These are phyloP conservation scores for Drosophila mimetica DNA, from an alignment of 2,888 invertebrate genomes.

Conservation along the genomic window DNA sequence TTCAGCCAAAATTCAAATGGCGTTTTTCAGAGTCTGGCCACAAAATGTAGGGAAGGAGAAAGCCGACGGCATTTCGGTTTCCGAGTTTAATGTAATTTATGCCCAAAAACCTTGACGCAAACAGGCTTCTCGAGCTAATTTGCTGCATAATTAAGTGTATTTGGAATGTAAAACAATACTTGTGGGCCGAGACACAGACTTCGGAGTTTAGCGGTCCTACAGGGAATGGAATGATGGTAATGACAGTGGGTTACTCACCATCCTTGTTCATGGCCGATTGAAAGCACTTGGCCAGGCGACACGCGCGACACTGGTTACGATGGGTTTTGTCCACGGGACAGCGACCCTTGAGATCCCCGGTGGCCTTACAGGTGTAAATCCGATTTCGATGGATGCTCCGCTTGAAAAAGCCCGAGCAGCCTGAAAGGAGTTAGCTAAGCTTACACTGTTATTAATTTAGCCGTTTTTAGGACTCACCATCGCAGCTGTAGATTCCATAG, in stretches of 20 bases:
- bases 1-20: conserved; percentile 52
- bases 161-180: conserved; percentile 73
- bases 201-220: no score
- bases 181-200: conserved; percentile 27
- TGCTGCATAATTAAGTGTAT: conserved; percentile 74
- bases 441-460: not conserved
- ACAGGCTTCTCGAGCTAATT: conserved; percentile 61
- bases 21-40: conserved; percentile 21
- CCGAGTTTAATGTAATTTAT: conserved; percentile 72
- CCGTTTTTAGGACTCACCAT: conserved; percentile 88
- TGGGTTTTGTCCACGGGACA: conserved; percentile 99
- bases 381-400: conserved; percentile 97
- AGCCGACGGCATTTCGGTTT: conserved; percentile 70
- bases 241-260: conserved; percentile 88
- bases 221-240: not conserved
- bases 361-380: conserved; percentile 98
- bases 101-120: conserved; percentile 41
- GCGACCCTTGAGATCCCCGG: conserved; percentile 95
- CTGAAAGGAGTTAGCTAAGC: conserved; percentile 84
- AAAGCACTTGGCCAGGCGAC: conserved; percentile 97
- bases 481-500: conserved; percentile 99
- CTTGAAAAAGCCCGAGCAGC: conserved; percentile 98
- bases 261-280: conserved; percentile 99
- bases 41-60: not conserved
- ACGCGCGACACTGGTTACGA: conserved; percentile 98